Percentiles rank a stretch among this genome's conserved stretches.
phyloP scores from a whole-genome alignment of 1,140 invertebrate genomes.

The Drosophila neocordata region DNA sequence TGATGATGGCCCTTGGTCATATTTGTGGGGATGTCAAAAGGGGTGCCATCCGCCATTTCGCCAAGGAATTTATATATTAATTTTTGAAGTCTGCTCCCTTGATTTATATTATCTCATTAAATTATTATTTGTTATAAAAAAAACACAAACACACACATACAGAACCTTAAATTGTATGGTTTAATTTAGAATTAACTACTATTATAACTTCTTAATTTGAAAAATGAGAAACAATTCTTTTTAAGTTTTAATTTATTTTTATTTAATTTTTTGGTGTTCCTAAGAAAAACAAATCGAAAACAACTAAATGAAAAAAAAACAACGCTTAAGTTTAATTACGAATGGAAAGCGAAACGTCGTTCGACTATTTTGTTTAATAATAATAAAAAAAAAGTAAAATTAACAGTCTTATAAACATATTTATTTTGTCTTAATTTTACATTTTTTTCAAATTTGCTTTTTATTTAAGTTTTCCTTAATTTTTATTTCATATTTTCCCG shows the following conservation, averaged over 20 bases:
- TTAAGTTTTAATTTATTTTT: conserved; percentile 81
- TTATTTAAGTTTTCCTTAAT: no score
- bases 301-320: conserved; percentile 48
- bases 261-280: conserved; percentile 68
- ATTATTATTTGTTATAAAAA: conserved; percentile 79
- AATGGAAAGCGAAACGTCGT: conserved; percentile 58
- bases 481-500: no score
- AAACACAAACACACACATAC: conserved; percentile 3
- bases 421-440: neutral
- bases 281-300: conserved; percentile 50
- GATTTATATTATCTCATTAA: conserved; percentile 80
- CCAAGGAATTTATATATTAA: conserved; percentile 51
- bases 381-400: conserved; percentile 42
- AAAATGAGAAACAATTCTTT: conserved; percentile 58
- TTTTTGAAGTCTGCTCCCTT: conserved; percentile 75
- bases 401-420: conserved; percentile 36
- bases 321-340: conserved; percentile 66
- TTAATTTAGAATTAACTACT: conserved; percentile 67
- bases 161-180: conserved; percentile 61
- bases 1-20: conserved; percentile 66
- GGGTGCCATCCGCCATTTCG: conserved; percentile 39
- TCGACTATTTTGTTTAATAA: conserved; percentile 76
- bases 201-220: conserved; percentile 27
- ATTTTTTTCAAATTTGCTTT: neutral
- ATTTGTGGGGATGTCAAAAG: conserved; percentile 27